Evolutionary conservation across 30 jellyfish, hydroid and myxozoan species (phyloP).

Genomic region (Cassiopea xamachana): DNA sequence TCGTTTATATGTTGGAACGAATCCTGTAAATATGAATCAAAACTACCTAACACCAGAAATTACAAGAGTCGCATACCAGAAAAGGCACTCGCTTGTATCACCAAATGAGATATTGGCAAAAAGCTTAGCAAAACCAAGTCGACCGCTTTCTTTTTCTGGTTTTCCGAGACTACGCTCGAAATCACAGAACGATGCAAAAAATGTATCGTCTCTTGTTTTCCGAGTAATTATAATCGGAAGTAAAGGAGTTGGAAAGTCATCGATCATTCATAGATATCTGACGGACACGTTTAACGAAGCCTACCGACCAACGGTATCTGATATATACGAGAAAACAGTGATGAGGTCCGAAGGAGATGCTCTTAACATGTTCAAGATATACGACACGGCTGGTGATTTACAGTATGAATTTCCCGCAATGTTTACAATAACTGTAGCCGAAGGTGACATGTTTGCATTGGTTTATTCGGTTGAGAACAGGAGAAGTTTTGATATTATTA

Average conservation of each 20-base stretch:
- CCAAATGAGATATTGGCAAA: neutral
- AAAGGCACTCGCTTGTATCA: constrained; percentile 46
- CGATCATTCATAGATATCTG: constrained; percentile 58
- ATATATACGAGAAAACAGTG: constrained; percentile 61
- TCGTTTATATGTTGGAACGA: neutral
- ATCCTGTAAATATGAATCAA: neutral
- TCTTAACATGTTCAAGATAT: constrained; percentile 45
- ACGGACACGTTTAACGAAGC: constrained; percentile 14
- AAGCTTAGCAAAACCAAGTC: neutral
- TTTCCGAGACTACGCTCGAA: constrained; percentile 41
- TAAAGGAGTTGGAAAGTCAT: constrained; percentile 72
- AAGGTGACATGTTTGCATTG: constrained; percentile 72
- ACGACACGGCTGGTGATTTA: constrained; percentile 78
- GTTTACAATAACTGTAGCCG: constrained; percentile 63
- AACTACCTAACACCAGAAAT: constrained; percentile 33
- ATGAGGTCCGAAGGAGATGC: constrained; percentile 62
- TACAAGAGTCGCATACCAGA: constrained; percentile 36
- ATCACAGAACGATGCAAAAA: constrained; percentile 1
- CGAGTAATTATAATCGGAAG: constrained; percentile 66
- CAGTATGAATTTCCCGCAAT: constrained; percentile 82
- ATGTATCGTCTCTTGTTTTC: constrained; percentile 61
- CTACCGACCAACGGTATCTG: constrained; percentile 75
- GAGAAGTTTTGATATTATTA: constrained; percentile 26
- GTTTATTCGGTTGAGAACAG: constrained; percentile 71
- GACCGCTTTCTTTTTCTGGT: constrained; percentile 40